A percentile compares a stretch with the other conserved stretches of the same genome.
Conservation (phyloP, 2,113 vertebrate species). For the Ochotona curzoniae region DNA sequence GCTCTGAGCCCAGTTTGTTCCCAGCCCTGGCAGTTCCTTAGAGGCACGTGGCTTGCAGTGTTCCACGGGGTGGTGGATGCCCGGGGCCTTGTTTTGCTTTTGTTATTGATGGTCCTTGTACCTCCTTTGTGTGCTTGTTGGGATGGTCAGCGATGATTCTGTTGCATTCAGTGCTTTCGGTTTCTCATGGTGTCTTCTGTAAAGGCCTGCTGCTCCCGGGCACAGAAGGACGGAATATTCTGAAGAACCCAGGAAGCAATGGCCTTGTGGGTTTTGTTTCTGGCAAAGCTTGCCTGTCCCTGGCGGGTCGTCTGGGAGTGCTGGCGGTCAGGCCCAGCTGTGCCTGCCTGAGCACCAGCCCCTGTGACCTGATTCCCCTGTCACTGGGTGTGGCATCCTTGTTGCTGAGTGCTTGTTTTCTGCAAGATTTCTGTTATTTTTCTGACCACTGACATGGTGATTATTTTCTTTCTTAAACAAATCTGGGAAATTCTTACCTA, state of each 20-base stretch:
- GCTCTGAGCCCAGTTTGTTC: slow-evolving; percentile 8
- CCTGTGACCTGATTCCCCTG: background rate
- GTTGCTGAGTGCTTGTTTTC: slow-evolving; percentile 29
- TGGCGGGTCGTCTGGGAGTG: background rate
- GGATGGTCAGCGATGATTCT: background rate
- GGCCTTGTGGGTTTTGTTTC: too few relatives aligned
- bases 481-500: background rate
- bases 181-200: slow-evolving; percentile 60
- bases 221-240: background rate
- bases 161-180: slow-evolving; percentile 40
- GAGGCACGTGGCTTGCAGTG: background rate
- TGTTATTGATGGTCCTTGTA: background rate
- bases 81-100: background rate
- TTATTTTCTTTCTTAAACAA: slow-evolving; percentile 2
- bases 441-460: background rate
- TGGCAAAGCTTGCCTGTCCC: slow-evolving; percentile 21
- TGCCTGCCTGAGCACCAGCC: rapidly evolving
- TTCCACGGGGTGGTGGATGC: background rate
- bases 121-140: background rate
- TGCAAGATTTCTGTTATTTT: background rate
- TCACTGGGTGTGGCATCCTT: too few relatives aligned
- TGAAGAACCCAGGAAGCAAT: background rate
- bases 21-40: slow-evolving; percentile 17
- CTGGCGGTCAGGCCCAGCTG: background rate
- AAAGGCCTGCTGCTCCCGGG: slow-evolving; percentile 32